Evolutionary conservation across 2,797 vertebrate genomes (phyloP).

Genomic region (Schizothorax lantsangensis): DNA sequence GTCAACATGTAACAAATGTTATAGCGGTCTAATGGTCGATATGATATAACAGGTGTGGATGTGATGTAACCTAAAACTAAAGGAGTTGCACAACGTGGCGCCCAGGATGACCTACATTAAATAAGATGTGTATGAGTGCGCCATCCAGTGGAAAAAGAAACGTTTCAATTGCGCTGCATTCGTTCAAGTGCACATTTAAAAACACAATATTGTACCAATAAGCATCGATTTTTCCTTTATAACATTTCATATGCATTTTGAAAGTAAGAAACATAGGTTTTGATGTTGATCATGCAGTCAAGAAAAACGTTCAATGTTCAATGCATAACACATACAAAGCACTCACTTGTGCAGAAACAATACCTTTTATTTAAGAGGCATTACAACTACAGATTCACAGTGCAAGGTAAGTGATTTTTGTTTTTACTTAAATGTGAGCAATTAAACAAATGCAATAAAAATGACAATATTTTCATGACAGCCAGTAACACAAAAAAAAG

Average conservation of each 20-base stretch:
- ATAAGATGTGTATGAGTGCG: slow-evolving; percentile 17
- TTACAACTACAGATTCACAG: slow-evolving; percentile 35
- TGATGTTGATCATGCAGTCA: background rate
- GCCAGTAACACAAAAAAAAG: background rate
- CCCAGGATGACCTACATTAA: slow-evolving; percentile 27
- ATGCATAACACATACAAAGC: background rate
- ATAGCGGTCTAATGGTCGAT: slow-evolving; percentile 1
- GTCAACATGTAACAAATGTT: background rate
- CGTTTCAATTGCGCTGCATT: background rate
- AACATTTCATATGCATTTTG: background rate
- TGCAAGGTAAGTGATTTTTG: slow-evolving; percentile 8
- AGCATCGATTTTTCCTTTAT: background rate
- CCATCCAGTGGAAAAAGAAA: slow-evolving; percentile 8
- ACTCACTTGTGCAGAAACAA: slow-evolving; percentile 4
- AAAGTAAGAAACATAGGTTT: background rate
- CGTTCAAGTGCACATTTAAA: background rate
- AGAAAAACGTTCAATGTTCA: background rate
- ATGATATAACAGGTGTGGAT: slow-evolving; percentile 34
- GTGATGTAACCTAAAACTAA: slow-evolving; percentile 22
- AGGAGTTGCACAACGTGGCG: slow-evolving; percentile 36
- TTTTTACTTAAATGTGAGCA: slow-evolving; percentile 14
- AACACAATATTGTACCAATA: background rate
- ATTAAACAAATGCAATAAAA: slow-evolving; percentile 9
- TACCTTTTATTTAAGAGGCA: slow-evolving; percentile 30
- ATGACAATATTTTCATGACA: background rate